These are phyloP conservation scores for Zosterops lateralis DNA, from an alignment of 2,113 vertebrate genomes.

Conservation along the genomic window DNA sequence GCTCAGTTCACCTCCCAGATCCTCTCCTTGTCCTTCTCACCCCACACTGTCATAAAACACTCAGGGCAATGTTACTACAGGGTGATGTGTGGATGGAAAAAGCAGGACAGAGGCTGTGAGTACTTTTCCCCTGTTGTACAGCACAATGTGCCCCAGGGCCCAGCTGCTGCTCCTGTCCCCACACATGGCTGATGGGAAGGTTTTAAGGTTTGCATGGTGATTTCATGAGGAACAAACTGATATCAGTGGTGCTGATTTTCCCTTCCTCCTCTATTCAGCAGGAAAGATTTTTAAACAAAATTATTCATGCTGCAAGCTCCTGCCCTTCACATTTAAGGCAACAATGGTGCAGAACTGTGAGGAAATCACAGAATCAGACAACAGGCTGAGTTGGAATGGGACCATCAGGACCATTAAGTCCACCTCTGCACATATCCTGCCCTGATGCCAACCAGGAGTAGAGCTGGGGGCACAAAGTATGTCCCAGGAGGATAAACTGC, in stretches of 20 bases:
- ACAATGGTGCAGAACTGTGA: neutral
- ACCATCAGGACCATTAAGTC: too few species aligned
- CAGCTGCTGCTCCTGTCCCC: neutral
- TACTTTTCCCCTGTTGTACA: neutral
- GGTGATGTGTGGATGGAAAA: neutral
- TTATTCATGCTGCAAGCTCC: neutral
- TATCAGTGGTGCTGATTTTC: neutral
- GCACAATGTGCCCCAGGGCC: neutral
- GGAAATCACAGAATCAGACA: fast-evolving
- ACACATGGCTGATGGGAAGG: neutral
- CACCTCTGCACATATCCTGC: neutral
- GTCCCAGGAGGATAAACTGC: neutral
- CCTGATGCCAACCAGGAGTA: neutral
- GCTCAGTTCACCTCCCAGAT: neutral
- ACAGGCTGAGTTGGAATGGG: neutral
- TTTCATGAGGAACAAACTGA: neutral
- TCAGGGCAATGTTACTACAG: neutral
- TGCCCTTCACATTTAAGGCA: neutral
- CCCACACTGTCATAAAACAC: neutral
- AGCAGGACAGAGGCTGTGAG: neutral
- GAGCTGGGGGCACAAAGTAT: neutral
- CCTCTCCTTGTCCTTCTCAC: neutral
- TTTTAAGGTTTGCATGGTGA: neutral
- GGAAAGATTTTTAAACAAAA: neutral
- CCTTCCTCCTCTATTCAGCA: neutral